phyloP scores from a whole-genome alignment of 2,888 invertebrate species.

The Homarus gammarus region DNA sequence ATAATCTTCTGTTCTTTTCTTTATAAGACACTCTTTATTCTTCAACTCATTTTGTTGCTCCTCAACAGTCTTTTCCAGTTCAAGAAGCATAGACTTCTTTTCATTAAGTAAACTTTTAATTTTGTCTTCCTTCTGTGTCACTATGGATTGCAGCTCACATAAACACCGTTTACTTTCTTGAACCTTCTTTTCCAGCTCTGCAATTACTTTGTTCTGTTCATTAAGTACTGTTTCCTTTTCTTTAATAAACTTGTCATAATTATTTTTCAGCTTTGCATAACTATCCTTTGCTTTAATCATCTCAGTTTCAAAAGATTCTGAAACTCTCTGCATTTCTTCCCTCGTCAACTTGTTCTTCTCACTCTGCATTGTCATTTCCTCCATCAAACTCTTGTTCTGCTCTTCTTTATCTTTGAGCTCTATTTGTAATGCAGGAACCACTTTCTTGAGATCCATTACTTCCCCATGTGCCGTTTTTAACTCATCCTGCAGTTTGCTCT shows the following conservation, averaged over 20 bases:
- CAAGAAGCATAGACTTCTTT: constrained; percentile 50
- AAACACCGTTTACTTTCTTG: neutral
- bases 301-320: constrained; percentile 35
- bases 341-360: constrained; percentile 39
- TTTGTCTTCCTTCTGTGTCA: constrained; percentile 45
- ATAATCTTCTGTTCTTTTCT: constrained; percentile 23
- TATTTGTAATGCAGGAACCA: neutral
- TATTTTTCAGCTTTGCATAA: constrained; percentile 34
- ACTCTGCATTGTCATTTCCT: neutral
- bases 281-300: constrained; percentile 40
- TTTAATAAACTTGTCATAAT: constrained; percentile 28
- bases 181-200: constrained; percentile 21
- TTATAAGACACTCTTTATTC: constrained; percentile 46
- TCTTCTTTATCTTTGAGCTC: constrained; percentile 22
- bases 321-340: constrained; percentile 36
- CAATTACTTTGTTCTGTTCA: constrained; percentile 27
- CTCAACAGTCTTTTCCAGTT: constrained; percentile 44
- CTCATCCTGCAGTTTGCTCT: constrained; percentile 26
- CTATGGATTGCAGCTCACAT: constrained; percentile 23
- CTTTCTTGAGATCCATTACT: constrained; percentile 9
- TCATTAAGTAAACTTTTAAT: constrained; percentile 50
- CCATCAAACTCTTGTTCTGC: neutral
- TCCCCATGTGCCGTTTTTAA: neutral
- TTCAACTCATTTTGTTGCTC: constrained; percentile 46
- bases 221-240: constrained; percentile 27